A percentile compares a stretch with the other conserved stretches of the same genome.
Conservation (phyloP, 2,113 vertebrate genomes). For the Plestiodon gilberti region DNA sequence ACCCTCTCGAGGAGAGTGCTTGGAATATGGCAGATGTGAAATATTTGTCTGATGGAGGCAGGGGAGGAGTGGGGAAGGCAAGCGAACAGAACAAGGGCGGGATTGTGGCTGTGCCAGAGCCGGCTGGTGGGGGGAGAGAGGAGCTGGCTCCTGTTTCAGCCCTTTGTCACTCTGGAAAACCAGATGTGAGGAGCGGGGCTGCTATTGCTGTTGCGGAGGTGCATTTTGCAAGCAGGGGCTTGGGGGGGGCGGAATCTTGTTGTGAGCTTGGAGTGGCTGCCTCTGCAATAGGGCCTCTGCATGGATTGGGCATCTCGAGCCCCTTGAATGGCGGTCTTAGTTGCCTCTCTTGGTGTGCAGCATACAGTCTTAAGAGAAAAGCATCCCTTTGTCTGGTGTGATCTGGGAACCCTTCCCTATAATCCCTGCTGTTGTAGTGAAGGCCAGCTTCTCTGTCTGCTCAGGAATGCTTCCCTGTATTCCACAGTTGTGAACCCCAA, state of each 20-base stretch:
- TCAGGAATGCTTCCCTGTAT: neutral
- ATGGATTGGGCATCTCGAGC: neutral
- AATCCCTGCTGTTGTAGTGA: too few relatives aligned
- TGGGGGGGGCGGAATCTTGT: too few relatives aligned
- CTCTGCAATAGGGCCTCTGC: neutral
- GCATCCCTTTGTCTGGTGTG: too few relatives aligned
- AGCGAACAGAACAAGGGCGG: constrained; percentile 27
- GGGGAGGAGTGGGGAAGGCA: constrained; percentile 6
- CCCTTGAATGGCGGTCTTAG: neutral
- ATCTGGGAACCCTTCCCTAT: neutral
- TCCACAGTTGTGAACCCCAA: neutral
- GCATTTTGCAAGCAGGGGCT: neutral
- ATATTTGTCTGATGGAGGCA: constrained; percentile 9
- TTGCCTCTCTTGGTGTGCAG: too few relatives aligned
- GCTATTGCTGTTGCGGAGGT: neutral
- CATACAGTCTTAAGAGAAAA: neutral
- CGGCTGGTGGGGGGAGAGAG: too few relatives aligned
- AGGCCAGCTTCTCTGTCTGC: neutral
- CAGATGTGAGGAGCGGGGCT: constrained; percentile 46
- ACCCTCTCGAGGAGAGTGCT: neutral
- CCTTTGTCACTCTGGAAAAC: constrained; percentile 46
- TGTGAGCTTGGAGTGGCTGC: too few relatives aligned
- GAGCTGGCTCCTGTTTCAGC: neutral
- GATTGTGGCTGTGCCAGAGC: neutral
- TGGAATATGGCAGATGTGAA: neutral